These are phyloP conservation scores for Dinomys branickii DNA, from an alignment of 2,113 vertebrate genomes.

Conservation along the genomic window DNA sequence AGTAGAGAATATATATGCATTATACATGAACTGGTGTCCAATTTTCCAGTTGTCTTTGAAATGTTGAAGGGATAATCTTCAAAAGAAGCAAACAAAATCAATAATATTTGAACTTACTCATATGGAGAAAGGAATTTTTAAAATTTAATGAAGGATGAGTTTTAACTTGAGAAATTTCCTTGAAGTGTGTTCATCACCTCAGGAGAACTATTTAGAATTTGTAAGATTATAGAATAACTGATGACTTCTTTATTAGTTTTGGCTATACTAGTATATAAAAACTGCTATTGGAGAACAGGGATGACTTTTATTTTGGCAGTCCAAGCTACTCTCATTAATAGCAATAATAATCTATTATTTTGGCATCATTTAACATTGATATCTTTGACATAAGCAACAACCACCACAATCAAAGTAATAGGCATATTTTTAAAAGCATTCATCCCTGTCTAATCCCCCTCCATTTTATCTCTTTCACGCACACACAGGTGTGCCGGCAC, in stretches of 20 bases:
- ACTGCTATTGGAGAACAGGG: neutral
- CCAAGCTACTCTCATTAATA: neutral
- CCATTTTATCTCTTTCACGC: neutral
- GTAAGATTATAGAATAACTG: neutral
- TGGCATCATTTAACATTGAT: neutral
- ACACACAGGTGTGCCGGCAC: neutral
- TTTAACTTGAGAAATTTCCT: conserved; percentile 7
- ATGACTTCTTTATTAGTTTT: neutral
- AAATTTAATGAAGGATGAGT: conserved; percentile 38
- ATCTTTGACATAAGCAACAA: neutral
- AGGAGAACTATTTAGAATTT: neutral
- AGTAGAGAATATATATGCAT: neutral
- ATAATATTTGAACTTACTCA: conserved; percentile 49
- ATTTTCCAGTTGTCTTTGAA: conserved; percentile 63
- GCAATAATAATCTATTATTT: neutral
- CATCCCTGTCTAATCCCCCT: neutral
- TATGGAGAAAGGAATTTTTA: neutral
- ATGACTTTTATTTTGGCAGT: neutral
- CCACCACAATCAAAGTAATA: neutral
- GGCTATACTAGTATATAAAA: neutral
- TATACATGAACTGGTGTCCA: conserved; percentile 32
- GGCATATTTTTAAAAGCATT: neutral
- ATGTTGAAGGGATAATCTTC: conserved; percentile 49
- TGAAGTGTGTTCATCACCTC: neutral
- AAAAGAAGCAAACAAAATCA: conserved; percentile 52